Conservation (phyloP, 2,888 invertebrate species). For the Stegana nigrithorax region DNA sequence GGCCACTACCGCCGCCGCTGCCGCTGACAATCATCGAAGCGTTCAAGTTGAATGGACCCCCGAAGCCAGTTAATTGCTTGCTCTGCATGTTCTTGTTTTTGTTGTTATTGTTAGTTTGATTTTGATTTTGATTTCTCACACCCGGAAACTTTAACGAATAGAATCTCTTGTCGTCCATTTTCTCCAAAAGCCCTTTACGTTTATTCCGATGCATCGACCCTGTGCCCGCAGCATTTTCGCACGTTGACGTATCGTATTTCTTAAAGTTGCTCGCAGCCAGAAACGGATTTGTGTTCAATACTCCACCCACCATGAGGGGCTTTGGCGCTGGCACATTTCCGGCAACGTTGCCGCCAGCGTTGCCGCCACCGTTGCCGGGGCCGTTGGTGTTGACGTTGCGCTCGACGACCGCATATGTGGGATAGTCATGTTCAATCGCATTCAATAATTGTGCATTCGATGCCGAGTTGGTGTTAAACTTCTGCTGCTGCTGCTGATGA, state of each 20-base stretch:
- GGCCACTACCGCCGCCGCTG: conserved; percentile 19
- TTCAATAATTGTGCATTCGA: conserved; percentile 56
- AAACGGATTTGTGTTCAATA: conserved; percentile 61
- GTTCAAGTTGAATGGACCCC: conserved; percentile 34
- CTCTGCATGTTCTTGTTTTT: neutral
- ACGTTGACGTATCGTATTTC: conserved; percentile 52
- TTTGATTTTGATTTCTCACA: conserved; percentile 28
- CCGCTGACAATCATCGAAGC: conserved; percentile 33
- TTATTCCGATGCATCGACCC: conserved; percentile 53
- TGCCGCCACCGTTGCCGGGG: neutral
- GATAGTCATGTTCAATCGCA: conserved; percentile 62
- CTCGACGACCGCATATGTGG: conserved; percentile 60
- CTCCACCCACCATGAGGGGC: conserved; percentile 26
- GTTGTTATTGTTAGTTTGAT: conserved; percentile 35
- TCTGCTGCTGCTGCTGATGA: conserved; percentile 48
- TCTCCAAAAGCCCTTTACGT: conserved; percentile 46
- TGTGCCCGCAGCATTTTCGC: conserved; percentile 32
- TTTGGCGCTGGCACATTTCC: conserved; percentile 28
- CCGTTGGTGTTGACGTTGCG: conserved; percentile 32
- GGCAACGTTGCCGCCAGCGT: neutral
- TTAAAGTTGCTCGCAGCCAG: conserved; percentile 63
- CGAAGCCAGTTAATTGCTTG: conserved; percentile 32
- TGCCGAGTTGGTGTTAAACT: conserved; percentile 43
- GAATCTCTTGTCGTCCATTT: conserved; percentile 64
- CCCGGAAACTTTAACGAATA: conserved; percentile 65